phyloP scores from a whole-genome alignment of 2,888 invertebrate species.

The Achlya flavicornis region DNA sequence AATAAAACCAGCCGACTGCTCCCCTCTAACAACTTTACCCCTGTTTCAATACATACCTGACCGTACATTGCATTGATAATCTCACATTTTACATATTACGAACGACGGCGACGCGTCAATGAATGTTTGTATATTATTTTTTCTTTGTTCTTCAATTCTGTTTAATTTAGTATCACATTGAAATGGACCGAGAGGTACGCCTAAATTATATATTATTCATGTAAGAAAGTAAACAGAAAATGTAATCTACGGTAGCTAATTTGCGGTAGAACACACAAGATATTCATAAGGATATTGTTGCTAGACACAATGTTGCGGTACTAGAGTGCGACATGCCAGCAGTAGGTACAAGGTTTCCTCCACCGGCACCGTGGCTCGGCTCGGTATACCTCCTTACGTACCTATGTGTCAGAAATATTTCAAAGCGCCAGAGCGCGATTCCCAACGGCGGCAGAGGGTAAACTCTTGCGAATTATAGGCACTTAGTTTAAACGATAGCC shows the following conservation, averaged over 20 bases:
- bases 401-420: conserved; percentile 63
- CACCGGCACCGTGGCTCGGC: conserved; percentile 9
- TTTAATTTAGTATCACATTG: conserved; percentile 18
- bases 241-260: neutral
- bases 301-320: neutral
- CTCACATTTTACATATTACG: conserved; percentile 28
- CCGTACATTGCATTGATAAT: conserved; percentile 22
- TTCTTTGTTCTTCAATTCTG: neutral
- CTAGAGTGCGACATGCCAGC: neutral
- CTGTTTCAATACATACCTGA: conserved; percentile 33
- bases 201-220: neutral
- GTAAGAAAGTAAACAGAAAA: neutral
- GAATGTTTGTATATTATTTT: neutral
- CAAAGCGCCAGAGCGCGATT: conserved; percentile 63
- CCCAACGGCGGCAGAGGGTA: conserved; percentile 68
- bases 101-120: conserved; percentile 18
- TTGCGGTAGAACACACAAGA: neutral
- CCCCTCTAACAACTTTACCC: conserved; percentile 37
- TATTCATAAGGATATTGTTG: conserved; percentile 1
- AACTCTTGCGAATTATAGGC: conserved; percentile 79
- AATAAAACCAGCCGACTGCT: conserved; percentile 73
- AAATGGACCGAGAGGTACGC: neutral
- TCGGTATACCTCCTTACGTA: conserved; percentile 14
- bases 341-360: conserved; percentile 3
- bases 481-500: conserved; percentile 79